Conservation (phyloP, 2,888 invertebrate species). For the Melieria picta region DNA sequence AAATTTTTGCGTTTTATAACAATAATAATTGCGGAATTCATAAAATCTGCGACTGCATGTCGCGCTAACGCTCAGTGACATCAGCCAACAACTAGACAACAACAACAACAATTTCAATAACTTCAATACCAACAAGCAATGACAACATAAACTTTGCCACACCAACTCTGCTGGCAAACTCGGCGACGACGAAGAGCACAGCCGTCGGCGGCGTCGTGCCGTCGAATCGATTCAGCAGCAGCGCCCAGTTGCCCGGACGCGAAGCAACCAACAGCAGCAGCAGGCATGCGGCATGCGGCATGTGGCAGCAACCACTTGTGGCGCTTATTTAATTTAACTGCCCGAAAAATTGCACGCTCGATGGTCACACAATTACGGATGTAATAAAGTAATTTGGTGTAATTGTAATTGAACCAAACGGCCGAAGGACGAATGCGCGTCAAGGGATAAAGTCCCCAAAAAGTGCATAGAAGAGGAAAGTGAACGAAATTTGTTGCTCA, state of each 20-base stretch:
- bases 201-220: background rate
- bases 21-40: constrained; percentile 26
- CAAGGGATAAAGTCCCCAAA: background rate
- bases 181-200: background rate
- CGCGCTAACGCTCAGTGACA: background rate
- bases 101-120: background rate
- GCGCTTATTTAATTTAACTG: constrained; percentile 45
- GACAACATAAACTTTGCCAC: too few relatives aligned
- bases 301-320: constrained; percentile 48
- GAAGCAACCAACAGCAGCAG: background rate
- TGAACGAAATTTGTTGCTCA: background rate
- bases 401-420: constrained; percentile 63
- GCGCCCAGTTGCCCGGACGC: background rate
- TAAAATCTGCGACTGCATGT: constrained; percentile 10
- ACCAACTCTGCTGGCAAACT: background rate
- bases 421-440: background rate
- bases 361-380: constrained; percentile 65
- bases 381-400: constrained; percentile 66
- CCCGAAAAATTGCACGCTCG: constrained; percentile 60
- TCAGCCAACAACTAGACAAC: background rate
- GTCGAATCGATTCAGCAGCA: background rate
- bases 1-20: constrained; percentile 21
- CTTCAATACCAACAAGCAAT: too few relatives aligned
- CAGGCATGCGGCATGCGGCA: constrained; percentile 21
- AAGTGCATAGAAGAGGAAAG: background rate